phyloP scores from a whole-genome alignment of 2,888 invertebrate genomes.

The Lepetodrilus schrolli region DNA sequence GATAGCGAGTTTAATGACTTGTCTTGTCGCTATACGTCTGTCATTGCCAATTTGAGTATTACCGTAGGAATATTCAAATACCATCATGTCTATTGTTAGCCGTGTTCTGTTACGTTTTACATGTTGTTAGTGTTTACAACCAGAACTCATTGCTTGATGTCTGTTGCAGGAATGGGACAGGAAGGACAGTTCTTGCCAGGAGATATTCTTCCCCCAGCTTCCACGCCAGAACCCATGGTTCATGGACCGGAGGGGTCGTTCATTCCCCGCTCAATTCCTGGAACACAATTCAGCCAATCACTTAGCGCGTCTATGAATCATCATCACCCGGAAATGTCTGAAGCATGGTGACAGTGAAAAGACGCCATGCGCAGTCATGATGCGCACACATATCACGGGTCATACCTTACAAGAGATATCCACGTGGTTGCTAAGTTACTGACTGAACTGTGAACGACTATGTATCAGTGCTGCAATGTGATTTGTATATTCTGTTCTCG shows the following conservation, averaged over 20 bases:
- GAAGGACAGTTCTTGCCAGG: conserved; percentile 52
- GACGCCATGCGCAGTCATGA: neutral
- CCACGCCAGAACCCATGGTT: conserved; percentile 53
- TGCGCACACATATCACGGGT: neutral
- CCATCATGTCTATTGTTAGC: too few species aligned
- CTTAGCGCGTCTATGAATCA: conserved; percentile 40
- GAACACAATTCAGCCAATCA: conserved; percentile 40
- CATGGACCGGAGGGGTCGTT: conserved; percentile 42
- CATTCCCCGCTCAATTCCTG: conserved; percentile 37
- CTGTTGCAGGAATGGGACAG: conserved; percentile 44
- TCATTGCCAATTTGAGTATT: too few species aligned
- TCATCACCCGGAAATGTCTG: conserved; percentile 55
- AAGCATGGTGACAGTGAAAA: conserved; percentile 51
- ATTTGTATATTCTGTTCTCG: neutral
- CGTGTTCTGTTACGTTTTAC: too few species aligned
- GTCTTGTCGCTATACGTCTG: too few species aligned
- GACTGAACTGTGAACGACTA: neutral
- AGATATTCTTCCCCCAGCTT: conserved; percentile 51
- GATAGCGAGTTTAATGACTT: too few species aligned
- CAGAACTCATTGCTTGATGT: too few species aligned
- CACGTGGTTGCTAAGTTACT: neutral
- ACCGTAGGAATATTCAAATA: too few species aligned
- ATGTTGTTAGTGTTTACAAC: too few species aligned
- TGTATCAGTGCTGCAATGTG: neutral
- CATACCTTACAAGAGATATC: neutral